Evolutionary conservation across 1,140 invertebrate genomes (phyloP), one percentile per base, ranked within the genome.

Genomic region (Bombus breviceps): DNA sequence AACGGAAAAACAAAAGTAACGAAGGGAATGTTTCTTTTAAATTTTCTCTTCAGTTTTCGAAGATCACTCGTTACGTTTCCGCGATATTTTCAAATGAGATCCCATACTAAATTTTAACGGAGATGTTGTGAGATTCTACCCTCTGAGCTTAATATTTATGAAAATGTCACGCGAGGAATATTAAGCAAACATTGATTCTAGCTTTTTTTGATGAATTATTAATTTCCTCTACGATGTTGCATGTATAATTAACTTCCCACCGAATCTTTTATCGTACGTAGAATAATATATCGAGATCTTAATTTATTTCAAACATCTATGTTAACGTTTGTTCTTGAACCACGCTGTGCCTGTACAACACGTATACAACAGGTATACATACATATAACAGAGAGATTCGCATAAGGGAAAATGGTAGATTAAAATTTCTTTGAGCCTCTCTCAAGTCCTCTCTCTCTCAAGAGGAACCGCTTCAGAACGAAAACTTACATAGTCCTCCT

Each of bases 401-500:
- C 28, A 64, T n/a, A 62, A 28, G 59, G 80, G 57, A 78, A 37
- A 68, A 68, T 74, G 68, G 53, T 86, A 88, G 81, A 73, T 89
- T 83, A 82, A 89, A 73, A n/a, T 39, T 79, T 89, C 74, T 88
- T 87, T 57, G 6, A 64, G 53, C 39, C 37, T 62, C 68, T 81
- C 69, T 85, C 84, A 47, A 80, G 64, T 90, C 34, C 47, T 75
- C 73, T 62, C 57, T 75, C 32, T 64, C 73, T 13, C 25, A 25
- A 39, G 86, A 90, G 89, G 88, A 88, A 86, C 83, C 73, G 88
- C 81, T 76, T 93, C 92, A 91, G 93, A 94, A 92, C 93, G 93
- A 93, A 96, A 97, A 97, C 97, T 97, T 97, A 97, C 97, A 97
- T 96, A 96, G 96, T 96, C 95, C 96, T 96, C 96, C 96, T 96